A percentile compares a stretch with the other conserved stretches of the same genome.
These are phyloP conservation scores for Azemiops feae DNA, from an alignment of 2,113 vertebrate genomes.

Conservation along the genomic window DNA sequence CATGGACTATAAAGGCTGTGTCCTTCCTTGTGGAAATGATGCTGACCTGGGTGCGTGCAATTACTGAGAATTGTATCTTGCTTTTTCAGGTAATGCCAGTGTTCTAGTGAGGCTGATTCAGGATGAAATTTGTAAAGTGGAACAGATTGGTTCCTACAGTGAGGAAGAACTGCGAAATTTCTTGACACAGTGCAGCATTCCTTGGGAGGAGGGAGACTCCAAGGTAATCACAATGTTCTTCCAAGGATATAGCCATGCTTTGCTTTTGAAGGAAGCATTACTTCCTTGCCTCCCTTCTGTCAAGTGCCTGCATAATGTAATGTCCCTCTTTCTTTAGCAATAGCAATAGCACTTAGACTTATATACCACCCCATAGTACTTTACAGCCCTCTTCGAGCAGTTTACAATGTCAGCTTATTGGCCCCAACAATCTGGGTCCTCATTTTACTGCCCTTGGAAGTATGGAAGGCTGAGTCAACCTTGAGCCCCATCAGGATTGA, in stretches of 20 bases:
- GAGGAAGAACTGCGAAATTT: slow-evolving; percentile 78
- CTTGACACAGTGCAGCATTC: slow-evolving; percentile 77
- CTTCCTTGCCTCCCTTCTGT: neutral
- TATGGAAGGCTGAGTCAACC: neutral
- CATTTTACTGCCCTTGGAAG: neutral
- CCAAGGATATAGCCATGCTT: neutral
- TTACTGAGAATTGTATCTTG: slow-evolving; percentile 17
- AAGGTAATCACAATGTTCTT: slow-evolving; percentile 74
- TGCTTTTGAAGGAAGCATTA: slow-evolving; percentile 2
- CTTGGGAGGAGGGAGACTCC: slow-evolving; percentile 63
- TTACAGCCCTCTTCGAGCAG: neutral
- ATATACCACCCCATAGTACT: neutral
- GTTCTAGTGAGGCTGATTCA: slow-evolving; percentile 86
- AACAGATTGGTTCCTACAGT: slow-evolving; percentile 79
- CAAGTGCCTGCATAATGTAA: neutral
- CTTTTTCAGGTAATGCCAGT: slow-evolving; percentile 80
- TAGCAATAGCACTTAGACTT: neutral
- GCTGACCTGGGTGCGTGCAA: neutral
- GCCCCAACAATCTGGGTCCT: neutral
- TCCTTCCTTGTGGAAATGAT: neutral
- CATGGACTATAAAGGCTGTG: neutral
- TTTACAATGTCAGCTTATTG: neutral
- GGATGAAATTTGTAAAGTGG: slow-evolving; percentile 81
- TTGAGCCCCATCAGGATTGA: neutral
- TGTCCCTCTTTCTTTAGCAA: neutral